Evolutionary conservation across 2,888 invertebrate species (phyloP).

Genomic region (Eristalis intricaria): DNA sequence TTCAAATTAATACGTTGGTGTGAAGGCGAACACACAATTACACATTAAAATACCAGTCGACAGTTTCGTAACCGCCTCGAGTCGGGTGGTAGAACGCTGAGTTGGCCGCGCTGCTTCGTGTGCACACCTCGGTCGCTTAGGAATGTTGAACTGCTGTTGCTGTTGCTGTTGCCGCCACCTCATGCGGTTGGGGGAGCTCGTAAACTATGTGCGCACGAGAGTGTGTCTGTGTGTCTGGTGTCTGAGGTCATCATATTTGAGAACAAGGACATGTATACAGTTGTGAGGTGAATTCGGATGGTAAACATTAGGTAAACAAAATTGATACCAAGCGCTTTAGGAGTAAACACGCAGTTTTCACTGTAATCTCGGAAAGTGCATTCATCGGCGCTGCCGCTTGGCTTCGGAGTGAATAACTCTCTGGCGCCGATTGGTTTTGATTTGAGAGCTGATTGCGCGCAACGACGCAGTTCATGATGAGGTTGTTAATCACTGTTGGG

Average conservation of each 20-base stretch:
- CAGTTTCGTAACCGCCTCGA: constrained; percentile 2
- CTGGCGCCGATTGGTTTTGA: background rate
- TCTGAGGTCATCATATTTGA: background rate
- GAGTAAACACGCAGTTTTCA: background rate
- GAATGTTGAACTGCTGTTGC: background rate
- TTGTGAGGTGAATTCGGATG: background rate
- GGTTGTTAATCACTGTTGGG: background rate
- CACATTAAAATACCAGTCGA: constrained; percentile 15
- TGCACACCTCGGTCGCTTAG: background rate
- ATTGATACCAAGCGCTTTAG: background rate
- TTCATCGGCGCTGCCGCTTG: background rate
- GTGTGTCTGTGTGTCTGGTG: background rate
- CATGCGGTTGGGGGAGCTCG: background rate
- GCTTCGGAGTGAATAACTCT: background rate
- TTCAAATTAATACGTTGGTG: constrained; percentile 19
- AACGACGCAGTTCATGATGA: background rate
- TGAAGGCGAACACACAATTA: constrained; percentile 4
- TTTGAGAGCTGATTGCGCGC: background rate
- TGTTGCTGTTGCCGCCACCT: too few species aligned
- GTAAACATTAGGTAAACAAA: background rate
- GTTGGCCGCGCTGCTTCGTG: background rate
- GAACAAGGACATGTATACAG: background rate
- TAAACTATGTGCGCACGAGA: too few species aligned
- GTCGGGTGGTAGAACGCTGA: background rate
- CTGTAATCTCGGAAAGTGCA: background rate